Percentiles rank a stretch among this genome's conserved stretches.
Conservation (phyloP, 2,888 invertebrate genomes). For the Meliscaeva auricollis region DNA sequence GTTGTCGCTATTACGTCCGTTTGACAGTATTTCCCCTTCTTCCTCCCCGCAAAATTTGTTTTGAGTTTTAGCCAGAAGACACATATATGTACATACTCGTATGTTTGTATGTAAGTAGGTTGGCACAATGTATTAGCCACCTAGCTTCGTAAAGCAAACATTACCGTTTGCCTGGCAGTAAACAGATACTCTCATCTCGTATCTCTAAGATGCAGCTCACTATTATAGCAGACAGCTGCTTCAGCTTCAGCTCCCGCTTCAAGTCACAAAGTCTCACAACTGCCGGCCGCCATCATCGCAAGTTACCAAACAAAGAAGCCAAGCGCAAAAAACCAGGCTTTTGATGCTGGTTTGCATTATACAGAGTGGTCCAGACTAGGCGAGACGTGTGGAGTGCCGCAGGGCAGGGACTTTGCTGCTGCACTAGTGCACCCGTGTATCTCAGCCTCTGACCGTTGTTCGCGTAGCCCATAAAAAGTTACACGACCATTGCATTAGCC, state of each 20-base stretch:
- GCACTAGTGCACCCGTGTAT: slow-evolving; percentile 70
- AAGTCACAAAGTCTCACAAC: slow-evolving; percentile 19
- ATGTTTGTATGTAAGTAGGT: slow-evolving; percentile 58
- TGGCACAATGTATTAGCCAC: slow-evolving; percentile 63
- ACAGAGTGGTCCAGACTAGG: slow-evolving; percentile 44
- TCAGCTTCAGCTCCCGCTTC: slow-evolving; percentile 19
- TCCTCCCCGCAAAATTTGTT: slow-evolving; percentile 34
- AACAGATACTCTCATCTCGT: slow-evolving; percentile 50
- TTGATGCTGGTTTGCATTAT: slow-evolving; percentile 2
- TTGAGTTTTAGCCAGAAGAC: slow-evolving; percentile 51
- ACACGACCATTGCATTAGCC: slow-evolving; percentile 65
- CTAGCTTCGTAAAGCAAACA: slow-evolving; percentile 72
- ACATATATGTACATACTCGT: slow-evolving; percentile 36
- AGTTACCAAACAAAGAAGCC: slow-evolving; percentile 53
- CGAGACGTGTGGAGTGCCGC: slow-evolving; percentile 1
- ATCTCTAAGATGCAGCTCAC: slow-evolving; percentile 26
- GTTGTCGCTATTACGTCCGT: slow-evolving; percentile 15
- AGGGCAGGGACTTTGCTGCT: slow-evolving; percentile 14
- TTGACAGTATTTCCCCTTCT: slow-evolving; percentile 1
- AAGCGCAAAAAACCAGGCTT: slow-evolving; percentile 35
- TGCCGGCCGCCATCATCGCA: slow-evolving; percentile 32
- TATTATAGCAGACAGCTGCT: slow-evolving; percentile 29
- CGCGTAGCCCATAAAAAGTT: slow-evolving; percentile 67
- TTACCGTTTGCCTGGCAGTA: slow-evolving; percentile 64
- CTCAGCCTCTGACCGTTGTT: slow-evolving; percentile 73